Conservation (phyloP, 1,140 invertebrate species). For the Palaemon carinicauda region DNA sequence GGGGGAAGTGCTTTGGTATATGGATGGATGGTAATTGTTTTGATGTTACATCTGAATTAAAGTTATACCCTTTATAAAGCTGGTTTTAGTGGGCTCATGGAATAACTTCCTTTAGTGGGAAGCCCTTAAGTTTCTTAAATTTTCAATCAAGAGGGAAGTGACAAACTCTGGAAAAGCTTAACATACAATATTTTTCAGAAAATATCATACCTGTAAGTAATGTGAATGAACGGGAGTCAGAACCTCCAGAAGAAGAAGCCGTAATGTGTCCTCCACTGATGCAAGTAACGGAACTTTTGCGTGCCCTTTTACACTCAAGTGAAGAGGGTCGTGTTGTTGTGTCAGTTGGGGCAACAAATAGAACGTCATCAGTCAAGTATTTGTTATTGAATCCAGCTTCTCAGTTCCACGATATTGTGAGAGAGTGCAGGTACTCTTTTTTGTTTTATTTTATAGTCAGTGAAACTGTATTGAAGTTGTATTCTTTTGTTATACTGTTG, state of each 20-base stretch:
- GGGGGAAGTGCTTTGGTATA: too few species aligned
- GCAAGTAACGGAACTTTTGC: slow-evolving; percentile 73
- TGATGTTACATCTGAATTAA: too few species aligned
- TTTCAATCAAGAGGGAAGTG: too few species aligned
- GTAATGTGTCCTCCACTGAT: slow-evolving; percentile 69
- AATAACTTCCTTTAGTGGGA: too few species aligned
- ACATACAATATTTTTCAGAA: neutral
- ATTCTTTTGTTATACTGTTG: too few species aligned
- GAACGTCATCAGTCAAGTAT: slow-evolving; percentile 74
- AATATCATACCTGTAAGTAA: neutral
- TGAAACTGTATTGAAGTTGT: too few species aligned
- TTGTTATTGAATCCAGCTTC: slow-evolving; percentile 88
- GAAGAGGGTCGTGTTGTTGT: slow-evolving; percentile 26
- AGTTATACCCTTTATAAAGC: too few species aligned
- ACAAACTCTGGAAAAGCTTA: too few species aligned
- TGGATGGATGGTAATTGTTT: too few species aligned
- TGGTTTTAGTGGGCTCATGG: too few species aligned
- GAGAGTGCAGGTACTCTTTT: slow-evolving; percentile 47
- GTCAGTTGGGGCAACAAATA: neutral
- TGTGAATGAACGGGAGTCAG: slow-evolving; percentile 60
- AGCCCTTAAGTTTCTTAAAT: too few species aligned
- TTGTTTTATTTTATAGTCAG: neutral
- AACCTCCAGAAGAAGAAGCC: slow-evolving; percentile 50
- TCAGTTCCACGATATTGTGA: slow-evolving; percentile 73
- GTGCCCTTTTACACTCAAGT: slow-evolving; percentile 68